Evolutionary conservation across 2,113 vertebrate species (phyloP).

Genomic region (Agelaius tricolor): DNA sequence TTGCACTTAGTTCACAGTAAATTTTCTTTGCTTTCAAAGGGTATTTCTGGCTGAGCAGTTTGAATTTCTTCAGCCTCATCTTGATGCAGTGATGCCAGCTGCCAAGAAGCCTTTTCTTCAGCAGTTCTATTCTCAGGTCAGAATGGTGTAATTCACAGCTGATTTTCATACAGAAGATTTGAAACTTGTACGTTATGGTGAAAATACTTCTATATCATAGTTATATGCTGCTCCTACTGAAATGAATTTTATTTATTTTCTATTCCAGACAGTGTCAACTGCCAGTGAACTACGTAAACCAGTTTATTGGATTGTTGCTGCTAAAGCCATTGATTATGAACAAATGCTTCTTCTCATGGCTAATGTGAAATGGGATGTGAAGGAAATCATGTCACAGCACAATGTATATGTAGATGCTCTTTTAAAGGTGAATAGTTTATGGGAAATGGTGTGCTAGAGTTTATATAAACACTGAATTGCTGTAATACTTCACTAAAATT

Average conservation of each 20-base stretch:
- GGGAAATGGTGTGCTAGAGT: not conserved
- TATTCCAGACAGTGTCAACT: constrained; percentile 92
- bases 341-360: constrained; percentile 95
- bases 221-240: not conserved
- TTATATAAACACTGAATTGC: not conserved
- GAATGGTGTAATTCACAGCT: not conserved
- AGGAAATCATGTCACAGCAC: constrained; percentile 99
- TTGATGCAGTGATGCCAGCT: constrained; percentile 96
- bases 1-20: not conserved
- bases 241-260: constrained; percentile 10
- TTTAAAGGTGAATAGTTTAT: constrained; percentile 84
- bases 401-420: constrained; percentile 96
- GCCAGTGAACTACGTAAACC: constrained; percentile 96
- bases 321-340: constrained; percentile 98
- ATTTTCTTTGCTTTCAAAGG: constrained; percentile 72
- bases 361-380: constrained; percentile 98
- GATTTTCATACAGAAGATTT: not conserved
- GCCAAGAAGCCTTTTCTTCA: constrained; percentile 98
- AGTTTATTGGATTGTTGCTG: constrained; percentile 98
- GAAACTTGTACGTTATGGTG: not conserved
- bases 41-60: constrained; percentile 98
- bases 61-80: constrained; percentile 93
- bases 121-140: constrained; percentile 98
- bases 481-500: not conserved
- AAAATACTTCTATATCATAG: not conserved